These are phyloP conservation scores for Eretmochelys imbricata DNA, from an alignment of 2,113 vertebrate species.

Conservation along the genomic window DNA sequence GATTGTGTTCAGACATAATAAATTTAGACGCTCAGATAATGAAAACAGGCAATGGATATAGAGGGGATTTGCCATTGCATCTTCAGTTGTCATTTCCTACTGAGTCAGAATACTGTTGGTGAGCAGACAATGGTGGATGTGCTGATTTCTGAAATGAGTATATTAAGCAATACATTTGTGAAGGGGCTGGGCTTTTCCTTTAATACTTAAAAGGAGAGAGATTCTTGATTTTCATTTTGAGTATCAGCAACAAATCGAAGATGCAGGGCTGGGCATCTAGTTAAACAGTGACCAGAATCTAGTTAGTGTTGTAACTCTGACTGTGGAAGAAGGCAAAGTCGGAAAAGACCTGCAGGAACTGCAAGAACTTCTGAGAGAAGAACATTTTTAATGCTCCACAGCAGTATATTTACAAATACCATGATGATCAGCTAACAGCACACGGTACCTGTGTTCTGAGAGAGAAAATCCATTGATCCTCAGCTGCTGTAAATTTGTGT, in stretches of 20 bases:
- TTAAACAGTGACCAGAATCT: neutral
- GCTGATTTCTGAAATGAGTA: neutral
- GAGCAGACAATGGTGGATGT: neutral
- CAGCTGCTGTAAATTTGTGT: neutral
- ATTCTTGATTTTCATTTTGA: neutral
- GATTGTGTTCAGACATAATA: neutral
- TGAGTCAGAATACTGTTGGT: neutral
- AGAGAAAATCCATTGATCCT: neutral
- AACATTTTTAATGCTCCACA: neutral
- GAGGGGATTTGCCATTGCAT: neutral
- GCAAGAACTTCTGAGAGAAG: neutral
- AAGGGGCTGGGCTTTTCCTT: neutral
- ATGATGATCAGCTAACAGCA: neutral
- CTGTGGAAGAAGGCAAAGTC: neutral
- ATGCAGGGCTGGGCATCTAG: neutral
- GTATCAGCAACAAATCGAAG: neutral
- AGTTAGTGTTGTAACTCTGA: neutral
- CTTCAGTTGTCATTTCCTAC: neutral
- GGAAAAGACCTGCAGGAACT: neutral
- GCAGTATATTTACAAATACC: neutral
- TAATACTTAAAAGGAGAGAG: neutral
- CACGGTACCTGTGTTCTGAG: neutral
- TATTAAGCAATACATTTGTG: neutral
- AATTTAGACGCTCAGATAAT: neutral
- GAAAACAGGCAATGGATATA: neutral